These are phyloP conservation scores for Hippocampus zosterae DNA, from an alignment of 2,113 vertebrate genomes.

Conservation along the genomic window DNA sequence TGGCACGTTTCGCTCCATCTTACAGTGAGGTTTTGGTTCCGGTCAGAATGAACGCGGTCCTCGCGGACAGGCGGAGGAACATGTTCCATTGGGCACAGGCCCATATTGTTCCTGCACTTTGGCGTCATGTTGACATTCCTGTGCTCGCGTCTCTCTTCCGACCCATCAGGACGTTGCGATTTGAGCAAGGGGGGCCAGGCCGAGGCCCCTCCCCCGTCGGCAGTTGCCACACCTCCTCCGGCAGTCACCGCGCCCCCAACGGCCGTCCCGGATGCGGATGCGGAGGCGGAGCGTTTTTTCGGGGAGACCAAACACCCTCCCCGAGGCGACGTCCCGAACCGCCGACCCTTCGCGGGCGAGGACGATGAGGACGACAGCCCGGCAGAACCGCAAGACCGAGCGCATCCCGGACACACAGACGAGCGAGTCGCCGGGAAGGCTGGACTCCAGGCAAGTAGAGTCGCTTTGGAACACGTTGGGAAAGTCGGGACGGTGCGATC, in stretches of 20 bases:
- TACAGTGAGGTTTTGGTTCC: no score
- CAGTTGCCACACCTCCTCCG: background rate
- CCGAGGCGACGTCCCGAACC: slow-evolving; percentile 65
- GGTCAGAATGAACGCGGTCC: no score
- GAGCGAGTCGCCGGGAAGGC: slow-evolving; percentile 1
- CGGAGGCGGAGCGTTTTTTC: slow-evolving; percentile 31
- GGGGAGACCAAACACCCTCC: slow-evolving; percentile 58
- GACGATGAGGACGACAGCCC: slow-evolving; percentile 6
- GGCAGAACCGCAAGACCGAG: slow-evolving; percentile 46
- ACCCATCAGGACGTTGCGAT: slow-evolving; percentile 57
- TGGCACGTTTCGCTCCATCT: background rate
- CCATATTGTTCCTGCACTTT: background rate
- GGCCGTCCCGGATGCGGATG: slow-evolving; percentile 33
- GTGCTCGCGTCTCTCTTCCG: background rate
- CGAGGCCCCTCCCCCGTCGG: slow-evolving; percentile 3
- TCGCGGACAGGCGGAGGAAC: no score
- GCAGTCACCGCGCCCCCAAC: slow-evolving; percentile 6
- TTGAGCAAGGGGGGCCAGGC: slow-evolving; percentile 33
- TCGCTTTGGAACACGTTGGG: background rate
- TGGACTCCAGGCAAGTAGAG: slow-evolving; percentile 11
- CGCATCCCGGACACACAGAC: background rate
- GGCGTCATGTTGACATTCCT: no score
- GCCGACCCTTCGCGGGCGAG: slow-evolving; percentile 40
- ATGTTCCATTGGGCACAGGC: background rate
- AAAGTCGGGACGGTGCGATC: no score